Percentiles rank a stretch among this genome's conserved stretches.
These are phyloP conservation scores for Polietes domitor DNA, from an alignment of 2,888 invertebrate genomes.

Conservation along the genomic window DNA sequence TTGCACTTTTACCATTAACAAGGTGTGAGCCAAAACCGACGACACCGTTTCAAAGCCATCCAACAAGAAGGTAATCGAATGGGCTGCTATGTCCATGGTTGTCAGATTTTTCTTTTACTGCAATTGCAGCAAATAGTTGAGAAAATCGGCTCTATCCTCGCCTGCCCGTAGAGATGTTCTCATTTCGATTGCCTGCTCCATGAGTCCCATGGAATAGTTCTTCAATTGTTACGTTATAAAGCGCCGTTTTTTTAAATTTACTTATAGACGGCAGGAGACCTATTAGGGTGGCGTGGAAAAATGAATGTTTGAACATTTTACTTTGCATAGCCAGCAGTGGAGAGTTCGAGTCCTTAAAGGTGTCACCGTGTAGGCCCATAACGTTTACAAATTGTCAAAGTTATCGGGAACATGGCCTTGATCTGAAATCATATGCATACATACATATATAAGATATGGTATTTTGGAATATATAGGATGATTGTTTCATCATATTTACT, in stretches of 20 bases:
- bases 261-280: constrained; percentile 74
- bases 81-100: constrained; percentile 70
- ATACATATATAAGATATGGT: no score
- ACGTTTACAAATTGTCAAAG: no score
- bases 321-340: constrained; percentile 36
- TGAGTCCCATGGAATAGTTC: constrained; percentile 72
- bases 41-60: constrained; percentile 77
- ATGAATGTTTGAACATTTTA: constrained; percentile 49
- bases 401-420: no score
- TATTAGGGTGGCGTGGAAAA: constrained; percentile 54
- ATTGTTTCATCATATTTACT: no score
- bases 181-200: constrained; percentile 72
- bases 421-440: no score
- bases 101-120: constrained; percentile 69
- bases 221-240: constrained; percentile 84
- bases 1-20: constrained; percentile 71
- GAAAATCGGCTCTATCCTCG: constrained; percentile 74
- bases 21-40: constrained; percentile 70
- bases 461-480: no score
- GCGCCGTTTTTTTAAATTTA: constrained; percentile 69
- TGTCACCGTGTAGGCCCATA: no score
- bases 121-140: constrained; percentile 76
- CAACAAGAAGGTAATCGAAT: constrained; percentile 76
- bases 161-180: constrained; percentile 69
- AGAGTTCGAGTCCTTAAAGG: no score